phyloP scores from a whole-genome alignment of 1,140 invertebrate species.

The Orussus abietinus region DNA sequence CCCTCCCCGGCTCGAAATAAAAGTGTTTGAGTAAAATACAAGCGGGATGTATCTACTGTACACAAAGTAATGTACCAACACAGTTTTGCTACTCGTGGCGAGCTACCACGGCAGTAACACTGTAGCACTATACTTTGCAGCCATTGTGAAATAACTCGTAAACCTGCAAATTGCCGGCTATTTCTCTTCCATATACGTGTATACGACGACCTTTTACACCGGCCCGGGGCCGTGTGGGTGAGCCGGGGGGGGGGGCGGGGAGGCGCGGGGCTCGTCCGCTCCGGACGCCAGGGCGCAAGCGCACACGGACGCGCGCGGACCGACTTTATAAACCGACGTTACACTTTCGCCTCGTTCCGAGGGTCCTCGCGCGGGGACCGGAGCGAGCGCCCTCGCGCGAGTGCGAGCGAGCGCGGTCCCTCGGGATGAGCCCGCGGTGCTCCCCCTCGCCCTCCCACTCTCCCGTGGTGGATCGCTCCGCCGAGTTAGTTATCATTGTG shows the following conservation, averaged over 20 bases:
- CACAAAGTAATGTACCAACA: conserved; percentile 18
- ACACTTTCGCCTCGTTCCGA: too few relatives aligned
- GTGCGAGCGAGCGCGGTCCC: too few relatives aligned
- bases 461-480: conserved; percentile 14
- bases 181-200: conserved; percentile 44
- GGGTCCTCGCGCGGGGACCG: too few relatives aligned
- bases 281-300: too few relatives aligned
- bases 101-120: conserved; percentile 39
- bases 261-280: conserved; percentile 9
- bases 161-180: conserved; percentile 54
- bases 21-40: conserved; percentile 11
- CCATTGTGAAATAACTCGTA: conserved; percentile 57
- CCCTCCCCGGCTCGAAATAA: conserved; percentile 3
- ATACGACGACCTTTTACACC: conserved; percentile 12
- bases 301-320: conserved; percentile 7
- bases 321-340: conserved; percentile 7
- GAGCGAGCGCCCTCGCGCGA: too few relatives aligned
- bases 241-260: conserved; percentile 10
- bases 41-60: conserved; percentile 11
- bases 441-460: too few relatives aligned
- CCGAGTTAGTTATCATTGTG: conserved; percentile 30
- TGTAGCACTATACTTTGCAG: conserved; percentile 52
- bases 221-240: conserved; percentile 12
- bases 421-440: too few relatives aligned
- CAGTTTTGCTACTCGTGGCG: conserved; percentile 9